Evolutionary conservation across 1,140 invertebrate genomes (phyloP).

Genomic region (Zaprionus ornatus): DNA sequence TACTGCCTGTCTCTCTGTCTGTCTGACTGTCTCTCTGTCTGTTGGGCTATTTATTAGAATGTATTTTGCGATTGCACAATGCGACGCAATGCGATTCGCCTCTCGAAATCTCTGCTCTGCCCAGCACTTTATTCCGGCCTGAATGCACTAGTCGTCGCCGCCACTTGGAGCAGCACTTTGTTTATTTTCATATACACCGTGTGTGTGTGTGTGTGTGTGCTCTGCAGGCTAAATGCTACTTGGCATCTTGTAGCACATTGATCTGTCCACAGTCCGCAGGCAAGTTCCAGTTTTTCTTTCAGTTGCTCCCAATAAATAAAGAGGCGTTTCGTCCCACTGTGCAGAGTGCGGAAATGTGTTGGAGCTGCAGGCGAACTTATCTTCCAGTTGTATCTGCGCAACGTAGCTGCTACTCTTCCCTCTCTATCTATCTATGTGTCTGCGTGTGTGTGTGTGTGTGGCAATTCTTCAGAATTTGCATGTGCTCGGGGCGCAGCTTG

Average conservation of each 20-base stretch:
- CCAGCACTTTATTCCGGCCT: slow-evolving; percentile 29
- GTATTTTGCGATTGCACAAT: slow-evolving; percentile 68
- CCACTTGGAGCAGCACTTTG: slow-evolving; percentile 14
- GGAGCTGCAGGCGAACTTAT: slow-evolving; percentile 49
- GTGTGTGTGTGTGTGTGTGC: not conserved
- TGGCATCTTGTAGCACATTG: slow-evolving; percentile 48
- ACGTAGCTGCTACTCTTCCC: slow-evolving; percentile 36
- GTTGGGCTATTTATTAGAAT: slow-evolving; percentile 72
- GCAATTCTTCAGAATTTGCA: slow-evolving; percentile 69
- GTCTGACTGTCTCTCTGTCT: slow-evolving; percentile 24
- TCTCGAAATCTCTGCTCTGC: slow-evolving; percentile 54
- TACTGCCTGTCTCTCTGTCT: too few species aligned
- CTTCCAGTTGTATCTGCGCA: slow-evolving; percentile 57
- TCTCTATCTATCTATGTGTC: not conserved
- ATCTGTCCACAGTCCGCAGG: not conserved
- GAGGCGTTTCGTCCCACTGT: slow-evolving; percentile 67
- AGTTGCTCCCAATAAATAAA: slow-evolving; percentile 45
- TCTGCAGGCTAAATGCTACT: slow-evolving; percentile 26
- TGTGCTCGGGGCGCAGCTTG: slow-evolving; percentile 41
- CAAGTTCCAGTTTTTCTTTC: slow-evolving; percentile 17
- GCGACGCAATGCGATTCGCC: slow-evolving; percentile 7
- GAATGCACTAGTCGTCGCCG: not conserved
- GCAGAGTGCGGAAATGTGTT: slow-evolving; percentile 64
- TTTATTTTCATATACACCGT: slow-evolving; percentile 26
- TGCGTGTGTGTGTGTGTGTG: slow-evolving; percentile 20